Conservation (phyloP, 2,113 vertebrate genomes). For the Amphiprion percula region DNA sequence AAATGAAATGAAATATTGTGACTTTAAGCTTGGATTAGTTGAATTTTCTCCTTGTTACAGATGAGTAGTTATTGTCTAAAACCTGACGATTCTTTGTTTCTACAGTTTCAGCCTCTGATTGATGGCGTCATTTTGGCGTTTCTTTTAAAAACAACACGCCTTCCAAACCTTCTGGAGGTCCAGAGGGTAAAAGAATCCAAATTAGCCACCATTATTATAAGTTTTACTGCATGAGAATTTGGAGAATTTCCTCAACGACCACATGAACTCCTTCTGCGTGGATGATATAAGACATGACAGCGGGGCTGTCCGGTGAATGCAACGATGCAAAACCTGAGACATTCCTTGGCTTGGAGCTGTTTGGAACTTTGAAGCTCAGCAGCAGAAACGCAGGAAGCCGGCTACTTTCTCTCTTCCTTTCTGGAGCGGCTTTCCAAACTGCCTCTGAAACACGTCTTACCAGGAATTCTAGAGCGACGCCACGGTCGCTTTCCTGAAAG, state of each 20-base stretch:
- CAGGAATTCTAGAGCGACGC: conserved; percentile 49
- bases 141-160: too few species aligned
- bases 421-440: conserved; percentile 46
- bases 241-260: background rate
- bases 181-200: too few species aligned
- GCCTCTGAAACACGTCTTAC: conserved; percentile 40
- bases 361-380: conserved; percentile 58
- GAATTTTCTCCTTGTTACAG: too few species aligned
- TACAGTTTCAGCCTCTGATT: too few species aligned
- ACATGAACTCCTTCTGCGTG: background rate
- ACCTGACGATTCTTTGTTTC: too few species aligned
- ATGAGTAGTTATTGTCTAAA: too few species aligned
- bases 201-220: too few species aligned
- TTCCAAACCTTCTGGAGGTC: too few species aligned
- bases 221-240: too few species aligned
- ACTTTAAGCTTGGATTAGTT: too few species aligned
- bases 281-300: conserved; percentile 24
- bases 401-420: conserved; percentile 74
- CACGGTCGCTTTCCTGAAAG: conserved; percentile 46
- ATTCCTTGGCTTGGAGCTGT: conserved; percentile 45
- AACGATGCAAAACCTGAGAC: conserved; percentile 49
- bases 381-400: conserved; percentile 72
- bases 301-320: conserved; percentile 33
- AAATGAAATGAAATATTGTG: too few species aligned
- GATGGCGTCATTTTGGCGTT: too few species aligned